Conservation (phyloP, 2,888 invertebrate species). For the Dryobota labecula region DNA sequence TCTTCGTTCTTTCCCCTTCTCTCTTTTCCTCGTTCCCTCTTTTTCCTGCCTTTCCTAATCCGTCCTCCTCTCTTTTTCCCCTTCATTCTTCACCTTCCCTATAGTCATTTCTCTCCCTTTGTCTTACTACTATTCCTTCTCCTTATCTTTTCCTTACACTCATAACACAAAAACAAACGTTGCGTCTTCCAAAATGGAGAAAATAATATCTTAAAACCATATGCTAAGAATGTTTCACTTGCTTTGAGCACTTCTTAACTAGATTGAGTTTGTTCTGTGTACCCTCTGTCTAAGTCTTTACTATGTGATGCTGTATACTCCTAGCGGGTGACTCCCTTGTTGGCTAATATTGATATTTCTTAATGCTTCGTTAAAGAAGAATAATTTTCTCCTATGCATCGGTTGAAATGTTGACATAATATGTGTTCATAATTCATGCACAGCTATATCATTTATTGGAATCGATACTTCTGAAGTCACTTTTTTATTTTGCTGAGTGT, state of each 20-base stretch:
- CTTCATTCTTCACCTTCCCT: neutral
- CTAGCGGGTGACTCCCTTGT: neutral
- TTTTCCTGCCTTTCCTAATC: too few relatives aligned
- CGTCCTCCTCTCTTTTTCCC: too few relatives aligned
- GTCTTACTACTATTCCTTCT: neutral
- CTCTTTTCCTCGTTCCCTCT: neutral
- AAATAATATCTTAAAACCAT: neutral
- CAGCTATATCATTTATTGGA: neutral
- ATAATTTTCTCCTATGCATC: neutral
- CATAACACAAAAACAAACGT: neutral
- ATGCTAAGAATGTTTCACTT: neutral
- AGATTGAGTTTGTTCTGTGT: neutral
- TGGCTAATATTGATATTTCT: neutral
- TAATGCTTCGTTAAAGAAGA: neutral
- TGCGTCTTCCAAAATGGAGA: neutral
- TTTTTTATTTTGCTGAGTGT: neutral
- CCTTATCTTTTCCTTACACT: too few relatives aligned
- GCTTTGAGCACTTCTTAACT: neutral
- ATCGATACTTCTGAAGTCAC: constrained; percentile 1
- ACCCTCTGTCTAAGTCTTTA: neutral
- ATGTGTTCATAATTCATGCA: neutral
- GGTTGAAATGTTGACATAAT: constrained; percentile 1
- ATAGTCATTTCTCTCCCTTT: neutral
- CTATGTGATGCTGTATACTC: neutral
- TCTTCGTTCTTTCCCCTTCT: neutral